A percentile compares a stretch with the other conserved stretches of the same genome.
Evolutionary conservation across 2,797 vertebrate genomes (phyloP).

Genomic region (Lepilemur ruficaudatus): DNA sequence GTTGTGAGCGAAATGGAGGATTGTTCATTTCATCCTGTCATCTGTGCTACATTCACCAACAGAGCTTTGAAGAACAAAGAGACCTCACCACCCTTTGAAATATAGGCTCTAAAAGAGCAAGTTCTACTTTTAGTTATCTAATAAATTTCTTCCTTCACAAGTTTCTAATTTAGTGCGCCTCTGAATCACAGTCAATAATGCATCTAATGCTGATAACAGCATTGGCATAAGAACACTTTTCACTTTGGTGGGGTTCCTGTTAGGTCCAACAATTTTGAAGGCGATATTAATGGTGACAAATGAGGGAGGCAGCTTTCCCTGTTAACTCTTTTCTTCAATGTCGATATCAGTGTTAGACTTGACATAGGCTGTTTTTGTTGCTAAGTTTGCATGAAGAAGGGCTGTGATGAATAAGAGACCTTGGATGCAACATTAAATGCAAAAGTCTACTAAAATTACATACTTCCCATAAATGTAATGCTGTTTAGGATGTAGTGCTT

Average conservation of each 20-base stretch:
- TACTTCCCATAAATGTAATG: neutral
- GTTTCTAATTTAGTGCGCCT: constrained; percentile 29
- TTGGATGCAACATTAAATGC: neutral
- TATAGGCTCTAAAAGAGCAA: neutral
- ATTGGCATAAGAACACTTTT: neutral
- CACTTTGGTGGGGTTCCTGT: constrained; percentile 38
- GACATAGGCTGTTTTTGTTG: neutral
- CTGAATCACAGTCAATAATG: constrained; percentile 15
- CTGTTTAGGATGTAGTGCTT: neutral
- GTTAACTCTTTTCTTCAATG: neutral
- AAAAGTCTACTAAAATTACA: neutral
- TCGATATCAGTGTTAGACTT: neutral
- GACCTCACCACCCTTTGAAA: constrained; percentile 7
- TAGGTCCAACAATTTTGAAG: neutral
- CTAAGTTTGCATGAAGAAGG: neutral
- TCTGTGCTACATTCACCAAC: neutral
- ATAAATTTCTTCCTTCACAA: constrained; percentile 19
- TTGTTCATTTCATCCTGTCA: neutral
- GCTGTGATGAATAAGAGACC: neutral
- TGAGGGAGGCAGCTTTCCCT: neutral
- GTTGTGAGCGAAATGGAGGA: neutral
- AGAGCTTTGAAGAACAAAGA: constrained; percentile 38
- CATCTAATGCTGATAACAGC: neutral
- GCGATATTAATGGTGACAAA: constrained; percentile 2
- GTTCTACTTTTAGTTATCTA: neutral